Evolutionary conservation across 2,113 vertebrate species (phyloP), one percentile per base, ranked within the genome.

Genomic region (Felis chaus): DNA sequence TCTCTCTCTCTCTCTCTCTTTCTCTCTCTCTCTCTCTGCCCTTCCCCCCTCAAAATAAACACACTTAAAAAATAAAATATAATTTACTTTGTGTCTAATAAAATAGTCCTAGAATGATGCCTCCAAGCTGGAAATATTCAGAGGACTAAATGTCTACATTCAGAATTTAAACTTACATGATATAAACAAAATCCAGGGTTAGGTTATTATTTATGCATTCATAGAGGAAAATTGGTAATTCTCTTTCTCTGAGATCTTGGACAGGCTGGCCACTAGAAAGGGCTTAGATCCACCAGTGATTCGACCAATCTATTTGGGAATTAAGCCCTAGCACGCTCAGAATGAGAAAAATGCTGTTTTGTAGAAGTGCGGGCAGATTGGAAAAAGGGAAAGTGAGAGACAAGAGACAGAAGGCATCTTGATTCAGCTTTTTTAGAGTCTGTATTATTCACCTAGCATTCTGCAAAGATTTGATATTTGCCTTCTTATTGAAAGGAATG

Each of bases 91-190:
- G 5, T 65, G 82, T 87, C 2, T 10, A 7, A 18, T 18, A 25
- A 39, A 41, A 65, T 41, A 79, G 9, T 15, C 50, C 5, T 50
- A 13, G 82, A 33, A 95, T 84, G n/a, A 55, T 73, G 7, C 18
- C 10, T 79, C 16, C 39, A 92, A 95, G 6, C 4, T n/a, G 31
- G 89, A 95, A 63, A 91, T 93, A 91, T 86, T 97, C 81, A 78
- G 23, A 82, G 18, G 9, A 41, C 10, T 78, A 39, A 78, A 76
- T 80, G 9, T 33, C 53, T 93, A 5, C 23, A 53, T 89, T 80
- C 41, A 29, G 53, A 31, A 31, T 81, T 97, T 71, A 69, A 82
- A 53, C 1, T 57, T 85, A 69, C 4, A 18, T 23, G 13, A 31
- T 65, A 86, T 48, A 57, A 95, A 66, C 55, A 90, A 83, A 95